Evolutionary conservation across 2,113 vertebrate species (phyloP), one percentile per base, ranked within the genome.

Genomic region (Salminus brasiliensis): DNA sequence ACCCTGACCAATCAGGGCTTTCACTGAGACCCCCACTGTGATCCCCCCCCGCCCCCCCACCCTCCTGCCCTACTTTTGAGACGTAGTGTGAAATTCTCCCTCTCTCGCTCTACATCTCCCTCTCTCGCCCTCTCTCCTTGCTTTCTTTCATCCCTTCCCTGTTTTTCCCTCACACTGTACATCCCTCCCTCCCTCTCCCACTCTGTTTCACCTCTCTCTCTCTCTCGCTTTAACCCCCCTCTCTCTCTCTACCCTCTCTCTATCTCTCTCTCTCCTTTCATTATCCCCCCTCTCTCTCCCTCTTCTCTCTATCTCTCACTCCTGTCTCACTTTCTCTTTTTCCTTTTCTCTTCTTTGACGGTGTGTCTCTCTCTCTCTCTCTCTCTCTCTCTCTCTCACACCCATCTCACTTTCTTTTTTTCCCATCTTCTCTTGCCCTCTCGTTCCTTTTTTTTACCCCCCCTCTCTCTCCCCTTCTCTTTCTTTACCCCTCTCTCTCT

Each of bases 1-100:
- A 43, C 83, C 84, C 82, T 69, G 78, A 36, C 4, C 67, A 82
- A 77, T 65, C 68, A 60, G 49, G 52, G 21, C n/a, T 66, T 57
- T 43, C 45, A 55, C 49, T 10, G 34, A 53, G 55, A 57, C 63
- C 82, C 86, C 87, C 78, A 34, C 83, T 76, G 84, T 77, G 84
- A 88, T 81, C 72, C 47, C 84, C 87, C 55, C 76, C n/a, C 45
- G n/a, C 81, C 93, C 92, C 78, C 91, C 92, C 92, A 93, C 89
- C n/a, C n/a, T 60, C 30, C 81, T 93, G 92, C 78, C 91, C 92
- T 93, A 93, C 89, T 93, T 93, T 88, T 79, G 79, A 88, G 69
- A 84, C 71, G 67, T 83, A 85, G 82, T 90, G 90, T 89, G 91
- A 84, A 92, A 92, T 91, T 39, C 76, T 71, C 87, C 86, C 74